Conservation (phyloP, 2,888 invertebrate genomes). For the Boloria euphrosyne region DNA sequence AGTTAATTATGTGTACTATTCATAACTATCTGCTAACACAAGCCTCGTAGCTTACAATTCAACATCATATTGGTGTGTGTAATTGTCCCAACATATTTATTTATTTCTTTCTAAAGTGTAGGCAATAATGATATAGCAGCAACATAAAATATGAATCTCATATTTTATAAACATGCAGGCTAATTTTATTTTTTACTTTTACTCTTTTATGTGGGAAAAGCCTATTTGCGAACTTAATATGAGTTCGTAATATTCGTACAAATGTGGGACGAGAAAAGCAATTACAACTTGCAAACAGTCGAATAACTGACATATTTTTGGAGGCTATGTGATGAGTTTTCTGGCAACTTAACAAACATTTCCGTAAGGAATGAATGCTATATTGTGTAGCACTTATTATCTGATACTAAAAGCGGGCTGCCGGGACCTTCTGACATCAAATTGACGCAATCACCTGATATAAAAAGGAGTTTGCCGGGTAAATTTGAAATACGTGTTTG, state of each 20-base stretch:
- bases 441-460: slow-evolving; percentile 40
- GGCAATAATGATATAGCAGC: too few species aligned
- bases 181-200: too few species aligned
- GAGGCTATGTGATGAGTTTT: slow-evolving; percentile 22
- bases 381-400: slow-evolving; percentile 29
- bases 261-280: slow-evolving; percentile 13
- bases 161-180: too few species aligned
- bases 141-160: too few species aligned
- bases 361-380: slow-evolving; percentile 33
- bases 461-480: slow-evolving; percentile 24
- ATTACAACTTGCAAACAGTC: slow-evolving; percentile 18
- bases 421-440: slow-evolving; percentile 34
- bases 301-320: slow-evolving; percentile 22
- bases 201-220: background rate
- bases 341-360: slow-evolving; percentile 36
- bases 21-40: too few species aligned
- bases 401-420: slow-evolving; percentile 38
- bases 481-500: slow-evolving; percentile 20
- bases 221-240: background rate
- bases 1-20: too few species aligned
- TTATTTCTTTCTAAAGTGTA: too few species aligned
- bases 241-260: background rate
- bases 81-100: too few species aligned
- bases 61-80: too few species aligned
- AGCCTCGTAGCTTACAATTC: too few species aligned